Evolutionary conservation across 2,797 vertebrate species (phyloP).

Genomic region (Coregonus suidteri): DNA sequence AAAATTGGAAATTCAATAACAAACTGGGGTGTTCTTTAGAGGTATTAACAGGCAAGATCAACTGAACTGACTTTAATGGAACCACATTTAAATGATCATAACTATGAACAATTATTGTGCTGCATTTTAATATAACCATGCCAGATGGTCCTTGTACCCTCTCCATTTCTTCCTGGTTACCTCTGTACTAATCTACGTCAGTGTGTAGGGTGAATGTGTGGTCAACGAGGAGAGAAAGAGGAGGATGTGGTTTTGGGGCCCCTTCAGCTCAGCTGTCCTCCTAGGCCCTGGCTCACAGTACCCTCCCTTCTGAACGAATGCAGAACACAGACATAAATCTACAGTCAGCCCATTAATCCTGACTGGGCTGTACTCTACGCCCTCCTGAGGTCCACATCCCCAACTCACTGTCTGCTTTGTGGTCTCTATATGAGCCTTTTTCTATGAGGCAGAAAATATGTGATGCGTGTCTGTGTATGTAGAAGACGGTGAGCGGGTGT

Average conservation of each 20-base stretch:
- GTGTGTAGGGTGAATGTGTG: conserved; percentile 1
- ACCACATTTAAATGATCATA: neutral
- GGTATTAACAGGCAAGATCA: neutral
- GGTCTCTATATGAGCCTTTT: conserved; percentile 32
- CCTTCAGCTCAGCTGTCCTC: neutral
- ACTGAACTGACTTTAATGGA: neutral
- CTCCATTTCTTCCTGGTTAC: neutral
- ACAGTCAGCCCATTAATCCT: conserved; percentile 41
- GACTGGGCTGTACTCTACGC: conserved; percentile 31
- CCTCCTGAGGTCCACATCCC: conserved; percentile 34
- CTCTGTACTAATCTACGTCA: neutral
- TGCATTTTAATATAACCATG: conserved; percentile 14
- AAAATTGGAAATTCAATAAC: neutral
- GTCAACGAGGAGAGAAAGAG: conserved; percentile 22
- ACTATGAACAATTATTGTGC: neutral
- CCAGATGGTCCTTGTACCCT: conserved; percentile 3
- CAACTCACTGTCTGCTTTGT: conserved; percentile 47
- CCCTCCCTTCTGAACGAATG: conserved; percentile 23
- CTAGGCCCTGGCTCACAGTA: conserved; percentile 17
- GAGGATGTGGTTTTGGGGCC: conserved; percentile 20
- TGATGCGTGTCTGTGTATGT: neutral
- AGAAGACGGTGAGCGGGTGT: conserved; percentile 4
- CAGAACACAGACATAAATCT: conserved; percentile 35
- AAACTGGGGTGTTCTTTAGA: neutral
- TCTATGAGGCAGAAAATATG: conserved; percentile 41